Conservation (phyloP, 2,888 invertebrate species). For the Pachymerium ferrugineum region DNA sequence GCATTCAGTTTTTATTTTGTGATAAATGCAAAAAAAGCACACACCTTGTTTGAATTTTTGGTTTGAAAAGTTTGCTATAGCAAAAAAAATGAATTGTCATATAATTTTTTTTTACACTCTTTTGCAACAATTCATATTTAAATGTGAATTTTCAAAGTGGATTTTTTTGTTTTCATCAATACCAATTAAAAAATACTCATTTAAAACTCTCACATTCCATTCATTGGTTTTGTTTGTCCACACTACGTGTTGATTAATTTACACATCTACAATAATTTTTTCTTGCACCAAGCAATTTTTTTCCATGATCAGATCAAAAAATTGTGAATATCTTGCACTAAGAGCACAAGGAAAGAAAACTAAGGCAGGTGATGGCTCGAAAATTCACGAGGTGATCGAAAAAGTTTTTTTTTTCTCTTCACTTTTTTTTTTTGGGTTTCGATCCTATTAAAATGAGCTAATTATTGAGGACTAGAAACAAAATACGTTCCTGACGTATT, state of each 20-base stretch:
- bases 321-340: constrained; percentile 4
- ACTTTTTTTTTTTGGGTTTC: too few relatives aligned
- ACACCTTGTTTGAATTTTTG: neutral
- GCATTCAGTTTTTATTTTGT: constrained; percentile 2
- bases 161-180: neutral
- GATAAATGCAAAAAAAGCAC: constrained; percentile 13
- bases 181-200: neutral
- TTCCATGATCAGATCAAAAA: neutral
- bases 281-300: neutral
- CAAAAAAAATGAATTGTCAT: constrained; percentile 3
- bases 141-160: too few relatives aligned
- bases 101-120: neutral
- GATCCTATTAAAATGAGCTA: neutral
- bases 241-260: neutral
- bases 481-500: neutral
- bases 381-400: neutral
- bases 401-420: neutral
- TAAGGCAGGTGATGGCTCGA: constrained; percentile 13
- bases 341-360: neutral
- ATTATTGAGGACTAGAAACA: neutral
- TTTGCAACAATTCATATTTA: too few relatives aligned
- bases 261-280: neutral
- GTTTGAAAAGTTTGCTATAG: neutral
- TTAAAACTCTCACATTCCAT: neutral
- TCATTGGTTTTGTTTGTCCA: too few relatives aligned